Evolutionary conservation across 2,888 invertebrate species (phyloP).

Genomic region (Dilophus febrilis): DNA sequence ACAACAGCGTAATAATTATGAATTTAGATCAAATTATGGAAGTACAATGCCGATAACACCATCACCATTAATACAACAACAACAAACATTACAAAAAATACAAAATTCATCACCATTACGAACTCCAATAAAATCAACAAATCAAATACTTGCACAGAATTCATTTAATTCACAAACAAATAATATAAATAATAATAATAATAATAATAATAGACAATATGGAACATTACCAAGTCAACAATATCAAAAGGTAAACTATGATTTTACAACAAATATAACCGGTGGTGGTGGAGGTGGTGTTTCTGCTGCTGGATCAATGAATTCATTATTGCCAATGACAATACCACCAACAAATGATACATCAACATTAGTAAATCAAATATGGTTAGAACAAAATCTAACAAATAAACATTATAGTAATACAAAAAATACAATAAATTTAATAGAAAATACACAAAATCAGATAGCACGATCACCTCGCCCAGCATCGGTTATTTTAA

Average conservation of each 20-base stretch:
- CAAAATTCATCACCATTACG: background rate
- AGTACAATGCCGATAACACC: background rate
- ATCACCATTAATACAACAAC: constrained; percentile 5
- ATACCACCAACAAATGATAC: constrained; percentile 18
- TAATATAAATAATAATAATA: too few species aligned
- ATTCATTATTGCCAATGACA: background rate
- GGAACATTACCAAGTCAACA: background rate
- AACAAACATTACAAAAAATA: background rate
- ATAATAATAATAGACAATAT: background rate
- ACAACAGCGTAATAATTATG: background rate
- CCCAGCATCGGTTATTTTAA: constrained; percentile 11
- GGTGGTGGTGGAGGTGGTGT: background rate
- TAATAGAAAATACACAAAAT: background rate
- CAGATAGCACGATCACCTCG: constrained; percentile 12
- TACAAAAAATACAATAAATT: constrained; percentile 16
- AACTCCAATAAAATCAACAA: background rate
- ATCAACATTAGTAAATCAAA: constrained; percentile 30
- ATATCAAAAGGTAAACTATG: background rate
- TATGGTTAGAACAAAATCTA: constrained; percentile 31
- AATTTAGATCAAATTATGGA: too few species aligned
- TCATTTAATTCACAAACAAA: background rate
- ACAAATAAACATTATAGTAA: constrained; percentile 3
- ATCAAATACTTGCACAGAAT: background rate
- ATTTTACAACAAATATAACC: background rate
- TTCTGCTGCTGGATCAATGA: background rate